Base-by-base conservation (phyloP, 2,797 vertebrate species). In the Dipus sagitta region DNA sequence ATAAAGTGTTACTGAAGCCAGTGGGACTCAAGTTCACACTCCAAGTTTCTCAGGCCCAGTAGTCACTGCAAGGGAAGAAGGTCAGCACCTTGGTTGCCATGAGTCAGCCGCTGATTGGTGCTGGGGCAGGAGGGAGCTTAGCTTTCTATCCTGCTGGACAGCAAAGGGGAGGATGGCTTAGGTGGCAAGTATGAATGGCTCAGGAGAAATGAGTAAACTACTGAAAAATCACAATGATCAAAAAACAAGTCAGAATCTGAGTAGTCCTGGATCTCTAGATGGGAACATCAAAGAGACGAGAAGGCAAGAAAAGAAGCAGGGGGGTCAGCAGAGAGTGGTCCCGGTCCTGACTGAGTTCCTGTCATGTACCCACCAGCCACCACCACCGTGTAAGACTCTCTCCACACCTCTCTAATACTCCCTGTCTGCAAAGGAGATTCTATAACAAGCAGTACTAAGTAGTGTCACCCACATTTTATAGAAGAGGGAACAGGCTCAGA, bases 1-100 rank as follows among this genome's bases (percentile, higher is more conserved):
- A 28, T 26, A 58, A 28, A 70, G 4, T 32, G 5, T 10, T 23
- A 32, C 30, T 0, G 4, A 68, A 38, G 18, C 26, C 6, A 0
- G 47, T 60, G 13, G 32, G 68, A 10, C 24, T 15, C 1, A 9
- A 81, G 70, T 42, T 89, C 80, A 52, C 42, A 58, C 30, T 18
- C 15, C 64, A 15, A 79, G 23, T 65, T 4, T 71, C 67, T 86
- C 21, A 4, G 42, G 47, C 3, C 47, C 76, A 47, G n/a, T 38
- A 65, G 67, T 89, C 32, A 64, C 21, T 17, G 15, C 24, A 68
- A 67, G 15, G 72, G 18, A 89, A 34, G 58, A 47, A 83, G 60
- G 42, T 23, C 42, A 32, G 21, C 28, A 38, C 42, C 6, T 38
- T 23, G 14, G n/a, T 68, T 75, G 30, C 75, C 30, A 4, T 38